These are phyloP conservation scores for Tangara arthus DNA, from an alignment of 2,797 vertebrate genomes.

Conservation along the genomic window DNA sequence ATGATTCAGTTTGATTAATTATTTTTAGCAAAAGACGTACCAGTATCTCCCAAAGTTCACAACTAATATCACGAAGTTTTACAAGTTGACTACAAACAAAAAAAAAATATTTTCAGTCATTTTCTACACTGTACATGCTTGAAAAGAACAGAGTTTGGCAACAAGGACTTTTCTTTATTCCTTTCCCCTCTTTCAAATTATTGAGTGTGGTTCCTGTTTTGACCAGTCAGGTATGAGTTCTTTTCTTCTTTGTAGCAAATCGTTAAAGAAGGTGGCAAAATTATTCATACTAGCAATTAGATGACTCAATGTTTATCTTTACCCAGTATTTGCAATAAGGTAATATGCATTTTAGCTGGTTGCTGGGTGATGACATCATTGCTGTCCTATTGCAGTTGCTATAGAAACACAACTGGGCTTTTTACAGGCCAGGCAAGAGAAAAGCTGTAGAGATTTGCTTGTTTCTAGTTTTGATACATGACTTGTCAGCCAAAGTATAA, in stretches of 20 bases:
- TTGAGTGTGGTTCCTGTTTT: slow-evolving; percentile 42
- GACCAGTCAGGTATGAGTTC: slow-evolving; percentile 33
- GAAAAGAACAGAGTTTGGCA: slow-evolving; percentile 30
- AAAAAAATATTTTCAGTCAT: slow-evolving; percentile 46
- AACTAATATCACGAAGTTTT: background rate
- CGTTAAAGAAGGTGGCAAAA: slow-evolving; percentile 11
- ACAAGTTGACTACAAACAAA: background rate
- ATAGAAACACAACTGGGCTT: slow-evolving; percentile 66
- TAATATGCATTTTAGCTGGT: slow-evolving; percentile 38
- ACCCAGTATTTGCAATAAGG: slow-evolving; percentile 30
- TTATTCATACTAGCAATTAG: slow-evolving; percentile 69
- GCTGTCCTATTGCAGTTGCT: slow-evolving; percentile 53
- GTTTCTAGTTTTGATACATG: background rate
- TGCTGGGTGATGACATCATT: slow-evolving; percentile 54
- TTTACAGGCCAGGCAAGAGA: slow-evolving; percentile 7
- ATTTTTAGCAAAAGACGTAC: background rate
- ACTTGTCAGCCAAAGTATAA: background rate
- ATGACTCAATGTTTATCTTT: slow-evolving; percentile 69
- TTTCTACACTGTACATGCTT: background rate
- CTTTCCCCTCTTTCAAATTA: background rate
- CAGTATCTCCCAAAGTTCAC: background rate
- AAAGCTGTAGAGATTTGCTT: slow-evolving; percentile 5
- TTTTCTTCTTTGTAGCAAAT: slow-evolving; percentile 41
- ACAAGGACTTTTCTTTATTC: background rate
- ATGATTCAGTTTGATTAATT: background rate